Evolutionary conservation across 2,888 invertebrate genomes (phyloP), one percentile per base, ranked within the genome.

Genomic region (Bellardia pandia): DNA sequence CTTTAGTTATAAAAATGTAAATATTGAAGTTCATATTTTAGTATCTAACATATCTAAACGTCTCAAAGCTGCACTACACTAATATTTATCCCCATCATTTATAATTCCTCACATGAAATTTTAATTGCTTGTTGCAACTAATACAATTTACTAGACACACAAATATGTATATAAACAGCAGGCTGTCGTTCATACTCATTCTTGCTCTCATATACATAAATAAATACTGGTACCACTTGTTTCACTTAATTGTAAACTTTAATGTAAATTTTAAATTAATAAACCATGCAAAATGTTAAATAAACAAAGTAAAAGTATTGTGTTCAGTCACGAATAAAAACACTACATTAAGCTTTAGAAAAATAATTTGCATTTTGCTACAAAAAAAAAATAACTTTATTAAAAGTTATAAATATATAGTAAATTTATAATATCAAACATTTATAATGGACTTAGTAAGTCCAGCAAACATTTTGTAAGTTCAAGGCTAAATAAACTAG

Each of bases 261-360:
- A 45, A 60, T 30, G 30, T 58, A 45, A 60, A 74, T 45, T n/a
- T 69, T 45, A 69, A 60, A 74, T 60, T 58, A 74, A 74, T 45
- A 45, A 74, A 33, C 9, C 11, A 53, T 33, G 23, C 33, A 60
- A 42, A 72, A 42, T 72, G 53, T 58, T 7, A 8, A 72, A 42
- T 72, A 13, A 40, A 72, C 3, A 45, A 66, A 13, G 45, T 33
- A 45, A 51, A 69, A 51, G 48, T 48, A 48, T 48, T 30, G n/a
- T 30, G 14, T 74, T 42, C 14, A 60, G 45, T 60, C 60, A 74
- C 74, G 60, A 60, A 60, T 58, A 45, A 8, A 58, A 56, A 14
- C 58, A 72, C 37, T 58, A 14, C 14, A 56, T 72, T 72, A 42
- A 58, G 58, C 23, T 72, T 42, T 45, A n/a, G 9, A 48, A 30